Percentiles rank a stretch among this genome's conserved stretches.
phyloP scores from a whole-genome alignment of 1,140 invertebrate species.

The Drosophila busckii region DNA sequence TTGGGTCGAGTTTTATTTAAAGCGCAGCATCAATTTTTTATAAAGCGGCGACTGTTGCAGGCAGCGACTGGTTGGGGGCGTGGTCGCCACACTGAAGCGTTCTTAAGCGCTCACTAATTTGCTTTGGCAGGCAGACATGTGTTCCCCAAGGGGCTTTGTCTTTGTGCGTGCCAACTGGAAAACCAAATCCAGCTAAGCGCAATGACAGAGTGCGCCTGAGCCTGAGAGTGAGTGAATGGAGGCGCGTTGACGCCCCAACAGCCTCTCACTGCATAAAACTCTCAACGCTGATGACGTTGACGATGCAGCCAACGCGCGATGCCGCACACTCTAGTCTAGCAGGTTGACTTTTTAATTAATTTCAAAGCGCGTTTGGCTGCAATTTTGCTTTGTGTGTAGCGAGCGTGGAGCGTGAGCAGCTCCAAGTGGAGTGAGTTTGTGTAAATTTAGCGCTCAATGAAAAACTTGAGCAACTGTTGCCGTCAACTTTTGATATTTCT shows the following conservation, averaged over 20 bases:
- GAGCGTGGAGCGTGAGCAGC: too few species aligned
- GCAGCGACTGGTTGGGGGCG: background rate
- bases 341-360: constrained; percentile 65
- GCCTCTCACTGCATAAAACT: too few species aligned
- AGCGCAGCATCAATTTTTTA: constrained; percentile 29
- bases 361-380: constrained; percentile 49
- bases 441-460: constrained; percentile 22
- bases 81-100: background rate
- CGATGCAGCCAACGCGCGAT: too few species aligned
- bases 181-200: constrained; percentile 52
- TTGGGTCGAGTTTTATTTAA: constrained; percentile 38
- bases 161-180: constrained; percentile 61
- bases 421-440: too few species aligned
- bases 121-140: constrained; percentile 67
- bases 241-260: too few species aligned
- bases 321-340: too few species aligned
- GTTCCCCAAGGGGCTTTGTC: constrained; percentile 57
- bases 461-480: constrained; percentile 38
- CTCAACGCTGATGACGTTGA: background rate
- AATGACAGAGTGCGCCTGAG: constrained; percentile 38
- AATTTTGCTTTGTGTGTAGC: constrained; percentile 40
- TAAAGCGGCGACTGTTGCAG: background rate
- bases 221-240: background rate
- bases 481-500: constrained; percentile 26
- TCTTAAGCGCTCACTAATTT: constrained; percentile 58